These are phyloP conservation scores for Chorisops tibialis DNA, from an alignment of 2,888 invertebrate genomes.

Conservation along the genomic window DNA sequence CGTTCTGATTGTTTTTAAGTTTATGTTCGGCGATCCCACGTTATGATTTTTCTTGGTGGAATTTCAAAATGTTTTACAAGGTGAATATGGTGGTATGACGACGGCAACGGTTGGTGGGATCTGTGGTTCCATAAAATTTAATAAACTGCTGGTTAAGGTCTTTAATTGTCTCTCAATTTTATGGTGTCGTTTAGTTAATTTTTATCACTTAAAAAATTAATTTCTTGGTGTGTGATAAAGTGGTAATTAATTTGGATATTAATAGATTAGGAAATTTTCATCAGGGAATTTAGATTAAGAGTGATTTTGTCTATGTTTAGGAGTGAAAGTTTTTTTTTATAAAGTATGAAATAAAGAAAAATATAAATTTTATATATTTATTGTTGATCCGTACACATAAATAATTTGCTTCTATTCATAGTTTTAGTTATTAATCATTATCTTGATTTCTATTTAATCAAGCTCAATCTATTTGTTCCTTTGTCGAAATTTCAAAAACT, in stretches of 20 bases:
- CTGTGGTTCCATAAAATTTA: slow-evolving; percentile 9
- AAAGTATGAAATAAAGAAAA: no score
- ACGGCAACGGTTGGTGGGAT: background rate
- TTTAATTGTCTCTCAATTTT: slow-evolving; percentile 10
- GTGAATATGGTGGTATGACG: slow-evolving; percentile 7
- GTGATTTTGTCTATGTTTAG: no score
- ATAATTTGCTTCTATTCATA: no score
- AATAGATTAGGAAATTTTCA: background rate
- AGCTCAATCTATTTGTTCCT: no score
- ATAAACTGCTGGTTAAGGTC: slow-evolving; percentile 20
- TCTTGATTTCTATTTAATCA: no score
- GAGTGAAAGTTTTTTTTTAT: no score
- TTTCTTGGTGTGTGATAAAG: background rate
- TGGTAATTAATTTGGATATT: no score
- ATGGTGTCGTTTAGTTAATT: background rate
- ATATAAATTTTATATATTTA: no score
- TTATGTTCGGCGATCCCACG: slow-evolving; percentile 11
- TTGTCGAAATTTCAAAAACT: no score
- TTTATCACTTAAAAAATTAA: background rate
- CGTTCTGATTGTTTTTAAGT: slow-evolving; percentile 12
- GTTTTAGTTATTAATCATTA: no score
- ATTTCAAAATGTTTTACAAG: slow-evolving; percentile 11
- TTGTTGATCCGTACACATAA: no score
- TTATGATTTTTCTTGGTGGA: slow-evolving; percentile 18
- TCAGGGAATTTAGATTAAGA: background rate